phyloP scores from a whole-genome alignment of 2,113 vertebrate genomes.

The Barbus barbus region DNA sequence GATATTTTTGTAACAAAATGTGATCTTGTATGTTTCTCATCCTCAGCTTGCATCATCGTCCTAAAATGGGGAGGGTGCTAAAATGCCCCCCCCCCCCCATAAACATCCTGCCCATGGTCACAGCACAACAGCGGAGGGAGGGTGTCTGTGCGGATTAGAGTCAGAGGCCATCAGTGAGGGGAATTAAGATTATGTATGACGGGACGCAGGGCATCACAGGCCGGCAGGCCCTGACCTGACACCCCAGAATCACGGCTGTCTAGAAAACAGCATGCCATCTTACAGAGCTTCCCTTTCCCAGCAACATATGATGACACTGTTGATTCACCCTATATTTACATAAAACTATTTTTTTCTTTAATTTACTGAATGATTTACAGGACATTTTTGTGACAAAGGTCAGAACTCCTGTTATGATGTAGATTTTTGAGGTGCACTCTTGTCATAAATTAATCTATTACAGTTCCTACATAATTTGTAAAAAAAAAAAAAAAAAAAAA shows the following conservation, averaged over 20 bases:
- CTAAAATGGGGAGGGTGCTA: background rate
- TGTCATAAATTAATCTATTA: too few species aligned
- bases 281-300: slow-evolving; percentile 1
- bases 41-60: background rate
- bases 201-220: slow-evolving; percentile 26
- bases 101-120: background rate
- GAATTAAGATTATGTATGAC: slow-evolving; percentile 37
- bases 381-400: too few species aligned
- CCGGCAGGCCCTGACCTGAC: slow-evolving; percentile 32
- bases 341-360: background rate
- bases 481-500: too few species aligned
- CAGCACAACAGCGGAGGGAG: slow-evolving; percentile 8
- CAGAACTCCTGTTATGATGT: too few species aligned
- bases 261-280: slow-evolving; percentile 26
- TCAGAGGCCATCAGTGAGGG: slow-evolving; percentile 17
- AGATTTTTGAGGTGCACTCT: too few species aligned
- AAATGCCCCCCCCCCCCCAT: background rate
- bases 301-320: slow-evolving; percentile 21
- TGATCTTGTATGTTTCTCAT: background rate
- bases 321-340: background rate
- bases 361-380: too few species aligned
- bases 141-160: slow-evolving; percentile 14
- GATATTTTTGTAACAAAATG: background rate
- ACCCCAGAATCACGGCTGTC: slow-evolving; percentile 24
- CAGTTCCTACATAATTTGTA: too few species aligned